Evolutionary conservation across 2,113 vertebrate genomes (phyloP).

Genomic region (Dermatemys mawii): DNA sequence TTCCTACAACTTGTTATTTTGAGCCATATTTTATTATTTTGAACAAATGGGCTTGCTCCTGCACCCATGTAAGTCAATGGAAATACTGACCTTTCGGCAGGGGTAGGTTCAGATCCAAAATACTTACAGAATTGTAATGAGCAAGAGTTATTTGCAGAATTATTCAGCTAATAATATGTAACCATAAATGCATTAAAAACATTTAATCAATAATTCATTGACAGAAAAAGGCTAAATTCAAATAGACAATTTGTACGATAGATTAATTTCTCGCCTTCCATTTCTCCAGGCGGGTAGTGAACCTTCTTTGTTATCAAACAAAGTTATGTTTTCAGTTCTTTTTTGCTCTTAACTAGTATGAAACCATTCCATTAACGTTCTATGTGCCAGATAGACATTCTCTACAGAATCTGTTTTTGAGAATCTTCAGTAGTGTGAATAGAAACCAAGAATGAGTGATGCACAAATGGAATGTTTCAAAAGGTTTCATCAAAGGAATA

Average conservation of each 20-base stretch:
- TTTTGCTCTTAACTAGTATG: not conserved
- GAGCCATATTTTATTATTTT: not conserved
- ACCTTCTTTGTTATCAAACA: not conserved
- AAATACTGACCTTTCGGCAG: not conserved
- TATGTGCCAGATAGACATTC: not conserved
- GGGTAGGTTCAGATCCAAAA: not conserved
- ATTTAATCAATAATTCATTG: not conserved
- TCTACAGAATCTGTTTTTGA: not conserved
- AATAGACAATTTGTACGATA: not conserved
- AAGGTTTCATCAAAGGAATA: conserved; percentile 8
- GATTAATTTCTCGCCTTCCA: not conserved
- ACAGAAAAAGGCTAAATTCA: not conserved
- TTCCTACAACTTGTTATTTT: not conserved
- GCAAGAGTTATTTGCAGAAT: not conserved
- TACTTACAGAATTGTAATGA: not conserved
- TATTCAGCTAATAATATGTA: not conserved
- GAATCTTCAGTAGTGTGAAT: not conserved
- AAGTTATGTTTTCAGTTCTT: not conserved
- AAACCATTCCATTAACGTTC: not conserved
- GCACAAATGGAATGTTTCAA: not conserved
- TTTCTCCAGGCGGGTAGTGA: not conserved
- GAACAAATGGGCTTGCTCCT: not conserved
- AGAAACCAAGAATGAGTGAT: conserved; percentile 2
- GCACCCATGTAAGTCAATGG: not conserved
- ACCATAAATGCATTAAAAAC: not conserved